phyloP scores from a whole-genome alignment of 2,888 invertebrate species.

The Meteorus cinctellus region DNA sequence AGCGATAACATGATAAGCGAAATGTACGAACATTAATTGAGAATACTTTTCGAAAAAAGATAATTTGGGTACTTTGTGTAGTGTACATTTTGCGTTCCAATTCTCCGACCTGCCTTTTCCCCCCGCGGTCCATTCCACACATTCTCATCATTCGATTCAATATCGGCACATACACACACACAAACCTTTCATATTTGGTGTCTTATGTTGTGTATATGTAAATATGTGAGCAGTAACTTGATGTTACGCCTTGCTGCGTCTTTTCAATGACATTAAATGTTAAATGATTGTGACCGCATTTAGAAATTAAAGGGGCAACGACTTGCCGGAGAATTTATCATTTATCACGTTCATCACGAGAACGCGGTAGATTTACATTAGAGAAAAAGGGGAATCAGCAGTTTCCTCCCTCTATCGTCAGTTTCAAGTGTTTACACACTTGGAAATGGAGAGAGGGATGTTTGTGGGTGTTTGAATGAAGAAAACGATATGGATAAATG shows the following conservation, averaged over 20 bases:
- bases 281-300: slow-evolving; percentile 15
- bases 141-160: background rate
- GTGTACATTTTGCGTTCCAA: background rate
- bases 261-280: background rate
- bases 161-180: background rate
- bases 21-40: background rate
- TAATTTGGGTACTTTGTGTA: background rate
- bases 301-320: slow-evolving; percentile 15
- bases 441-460: too few species aligned
- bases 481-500: too few species aligned
- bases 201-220: background rate
- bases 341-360: slow-evolving; percentile 7
- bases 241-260: background rate
- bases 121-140: background rate
- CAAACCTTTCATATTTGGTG: background rate
- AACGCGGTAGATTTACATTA: background rate
- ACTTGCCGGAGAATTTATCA: slow-evolving; percentile 17
- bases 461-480: too few species aligned
- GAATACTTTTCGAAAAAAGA: background rate
- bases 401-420: background rate
- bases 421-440: too few species aligned
- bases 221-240: background rate
- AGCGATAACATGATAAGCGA: background rate
- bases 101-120: background rate
- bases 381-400: background rate